Base-by-base conservation (phyloP, 1,140 invertebrate species). In the Drosophila elegans region DNA sequence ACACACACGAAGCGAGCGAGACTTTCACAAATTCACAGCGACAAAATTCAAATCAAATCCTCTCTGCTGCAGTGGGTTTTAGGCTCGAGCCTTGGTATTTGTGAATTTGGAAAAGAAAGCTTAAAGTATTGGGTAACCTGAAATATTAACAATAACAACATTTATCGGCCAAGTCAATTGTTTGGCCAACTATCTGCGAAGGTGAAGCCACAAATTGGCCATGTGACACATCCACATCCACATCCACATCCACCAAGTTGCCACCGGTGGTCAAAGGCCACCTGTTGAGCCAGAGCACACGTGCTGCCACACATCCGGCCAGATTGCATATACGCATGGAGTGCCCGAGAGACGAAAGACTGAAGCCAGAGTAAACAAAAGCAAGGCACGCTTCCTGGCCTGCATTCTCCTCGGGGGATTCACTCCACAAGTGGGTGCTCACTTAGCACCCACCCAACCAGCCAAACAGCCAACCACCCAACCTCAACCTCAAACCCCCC, bases 391-490 rank as follows among this genome's bases (percentile, higher is more conserved):
- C 68, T 71, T 51, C 66, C 44, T 42, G 38, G 53, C 41, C 45
- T 54, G 57, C 63, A 39, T 11, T 7, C 39, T 41, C 63, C 64
- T 61, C 53, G 46, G 71, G 61, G 69, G 48, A 48, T 48, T 48
- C 48, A 68, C 71, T 84, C 80, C 80, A 83, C 80, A 83, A 83
- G 80, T 83, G 80, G 73, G 63, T 81, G 64, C 66, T 83, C 75
- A 68, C 61, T 74, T 74, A 56, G 41, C 49, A 46, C 46, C 68
- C 64, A 48, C 2, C 36, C 25, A 38, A 3, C 32, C 13, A 12
- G 12, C 41, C 25, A 45, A 6, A 16, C 38, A 27, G 3, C 12
- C 38, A 9, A 10, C 13, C 42, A 16, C 16, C 2, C 5, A 32
- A 11, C 48, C 46, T 32, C 59, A 32, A 4, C 25, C 25, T 12